These are phyloP conservation scores for Oryctes rhinoceros DNA, from an alignment of 1,140 invertebrate genomes.

Conservation along the genomic window DNA sequence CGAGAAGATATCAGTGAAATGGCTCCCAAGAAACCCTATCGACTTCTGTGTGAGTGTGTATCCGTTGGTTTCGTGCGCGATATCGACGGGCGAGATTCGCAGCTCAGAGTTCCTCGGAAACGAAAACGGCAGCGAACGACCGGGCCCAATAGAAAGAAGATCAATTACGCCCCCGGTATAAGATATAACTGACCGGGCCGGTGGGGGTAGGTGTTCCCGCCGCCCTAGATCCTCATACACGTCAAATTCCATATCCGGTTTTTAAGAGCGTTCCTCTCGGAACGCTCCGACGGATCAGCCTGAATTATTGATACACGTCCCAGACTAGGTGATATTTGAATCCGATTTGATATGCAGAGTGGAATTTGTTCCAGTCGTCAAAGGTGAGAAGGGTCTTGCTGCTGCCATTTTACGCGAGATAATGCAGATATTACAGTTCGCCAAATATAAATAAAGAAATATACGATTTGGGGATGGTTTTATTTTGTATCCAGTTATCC, in stretches of 20 bases:
- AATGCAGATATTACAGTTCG: not conserved
- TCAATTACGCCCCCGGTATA: slow-evolving; percentile 7
- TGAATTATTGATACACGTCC: slow-evolving; percentile 14
- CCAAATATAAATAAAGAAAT: not conserved
- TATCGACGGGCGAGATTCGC: slow-evolving; percentile 6
- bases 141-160: slow-evolving; percentile 7
- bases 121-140: not conserved
- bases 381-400: not conserved
- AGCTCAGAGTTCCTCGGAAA: not conserved
- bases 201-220: not conserved
- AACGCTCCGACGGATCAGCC: not conserved
- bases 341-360: slow-evolving; percentile 3
- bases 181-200: slow-evolving; percentile 1
- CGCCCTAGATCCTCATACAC: not conserved
- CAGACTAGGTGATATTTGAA: slow-evolving; percentile 1
- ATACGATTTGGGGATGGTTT: not conserved
- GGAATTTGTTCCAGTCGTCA: not conserved
- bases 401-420: not conserved
- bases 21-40: slow-evolving; percentile 24
- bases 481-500: too few relatives aligned
- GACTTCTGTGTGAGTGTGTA: slow-evolving; percentile 14
- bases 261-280: not conserved
- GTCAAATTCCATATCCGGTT: slow-evolving; percentile 14
- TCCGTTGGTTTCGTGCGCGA: not conserved
- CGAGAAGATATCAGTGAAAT: slow-evolving; percentile 28